These are phyloP conservation scores for Plebejus melissa DNA, from an alignment of 2,888 invertebrate genomes.

Conservation along the genomic window DNA sequence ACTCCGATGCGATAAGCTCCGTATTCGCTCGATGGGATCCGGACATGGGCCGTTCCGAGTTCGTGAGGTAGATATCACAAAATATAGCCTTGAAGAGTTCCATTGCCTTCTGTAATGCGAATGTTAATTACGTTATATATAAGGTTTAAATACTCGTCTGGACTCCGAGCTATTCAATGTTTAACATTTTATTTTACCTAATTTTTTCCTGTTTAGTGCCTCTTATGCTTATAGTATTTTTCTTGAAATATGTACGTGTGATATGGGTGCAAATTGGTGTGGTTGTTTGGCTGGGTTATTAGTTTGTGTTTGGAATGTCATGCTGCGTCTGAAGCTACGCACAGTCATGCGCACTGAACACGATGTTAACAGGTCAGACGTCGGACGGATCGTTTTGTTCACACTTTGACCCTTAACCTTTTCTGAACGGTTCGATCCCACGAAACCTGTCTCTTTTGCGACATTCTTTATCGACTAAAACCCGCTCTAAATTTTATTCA, in stretches of 20 bases:
- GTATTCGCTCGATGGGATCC: neutral
- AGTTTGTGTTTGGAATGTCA: neutral
- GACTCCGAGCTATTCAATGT: neutral
- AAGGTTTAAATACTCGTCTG: neutral
- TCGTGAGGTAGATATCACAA: slow-evolving; percentile 12
- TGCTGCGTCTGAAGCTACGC: neutral
- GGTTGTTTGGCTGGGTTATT: neutral
- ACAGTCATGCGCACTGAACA: neutral
- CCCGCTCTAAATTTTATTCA: neutral
- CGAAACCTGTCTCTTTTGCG: slow-evolving; percentile 7
- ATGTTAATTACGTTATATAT: slow-evolving; percentile 22
- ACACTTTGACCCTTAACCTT: slow-evolving; percentile 1
- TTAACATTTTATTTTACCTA: neutral
- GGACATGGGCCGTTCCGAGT: neutral
- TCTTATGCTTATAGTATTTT: neutral
- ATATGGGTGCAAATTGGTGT: neutral
- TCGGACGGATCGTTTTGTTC: neutral
- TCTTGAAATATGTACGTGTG: neutral
- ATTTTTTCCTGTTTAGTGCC: neutral
- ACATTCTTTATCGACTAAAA: slow-evolving; percentile 1
- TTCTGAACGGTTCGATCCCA: neutral
- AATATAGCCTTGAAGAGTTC: slow-evolving; percentile 28
- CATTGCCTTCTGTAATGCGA: slow-evolving; percentile 26
- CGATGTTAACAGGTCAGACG: neutral
- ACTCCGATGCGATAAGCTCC: neutral